These are phyloP conservation scores for Trisateles emortualis DNA, from an alignment of 2,888 invertebrate species.

Conservation along the genomic window DNA sequence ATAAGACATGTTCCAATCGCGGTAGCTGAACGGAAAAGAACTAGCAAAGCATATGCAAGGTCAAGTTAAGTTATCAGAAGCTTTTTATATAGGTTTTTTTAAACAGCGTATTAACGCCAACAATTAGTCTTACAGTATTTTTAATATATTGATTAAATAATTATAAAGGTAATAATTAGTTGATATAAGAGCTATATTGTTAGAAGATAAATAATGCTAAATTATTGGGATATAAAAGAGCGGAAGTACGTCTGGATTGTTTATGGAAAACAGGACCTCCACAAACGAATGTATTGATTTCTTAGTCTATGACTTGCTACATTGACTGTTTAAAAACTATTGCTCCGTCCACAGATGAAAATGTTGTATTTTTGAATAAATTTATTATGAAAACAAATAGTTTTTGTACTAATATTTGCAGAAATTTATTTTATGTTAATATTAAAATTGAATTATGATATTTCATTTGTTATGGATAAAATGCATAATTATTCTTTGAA, in stretches of 20 bases:
- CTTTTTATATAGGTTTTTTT: conserved; percentile 64
- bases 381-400: too few relatives aligned
- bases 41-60: conserved; percentile 88
- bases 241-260: conserved; percentile 71
- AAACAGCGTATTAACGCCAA: conserved; percentile 27
- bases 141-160: conserved; percentile 62
- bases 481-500: too few relatives aligned
- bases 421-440: too few relatives aligned
- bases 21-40: conserved; percentile 92
- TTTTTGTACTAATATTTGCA: too few relatives aligned
- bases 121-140: conserved; percentile 37
- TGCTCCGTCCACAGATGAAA: not conserved
- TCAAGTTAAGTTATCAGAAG: conserved; percentile 84
- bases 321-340: not conserved
- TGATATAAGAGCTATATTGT: conserved; percentile 45
- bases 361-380: not conserved
- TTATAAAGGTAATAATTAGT: conserved; percentile 54
- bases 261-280: conserved; percentile 33
- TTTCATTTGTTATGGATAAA: too few relatives aligned
- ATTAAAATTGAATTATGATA: too few relatives aligned
- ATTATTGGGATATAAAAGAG: conserved; percentile 69
- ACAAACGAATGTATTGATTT: conserved; percentile 25
- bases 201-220: conserved; percentile 60
- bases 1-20: conserved; percentile 94
- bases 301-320: conserved; percentile 20